phyloP scores from a whole-genome alignment of 2,797 vertebrate genomes.

The Streptopelia turtur region DNA sequence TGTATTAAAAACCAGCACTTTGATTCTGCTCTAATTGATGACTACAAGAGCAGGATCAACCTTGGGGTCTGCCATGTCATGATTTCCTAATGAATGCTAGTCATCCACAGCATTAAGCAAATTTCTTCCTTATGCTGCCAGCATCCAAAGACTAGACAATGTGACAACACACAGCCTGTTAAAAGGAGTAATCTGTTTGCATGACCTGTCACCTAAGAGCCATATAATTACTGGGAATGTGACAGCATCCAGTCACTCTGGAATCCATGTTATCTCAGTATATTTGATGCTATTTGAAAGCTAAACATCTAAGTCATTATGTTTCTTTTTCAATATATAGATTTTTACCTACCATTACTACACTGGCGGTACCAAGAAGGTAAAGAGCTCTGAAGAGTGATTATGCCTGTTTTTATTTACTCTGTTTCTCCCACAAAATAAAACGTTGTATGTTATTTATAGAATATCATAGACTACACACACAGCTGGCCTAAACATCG shows the following conservation, averaged over 20 bases:
- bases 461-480: neutral
- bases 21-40: neutral
- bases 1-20: neutral
- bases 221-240: neutral
- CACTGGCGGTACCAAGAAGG: neutral
- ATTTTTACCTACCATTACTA: neutral
- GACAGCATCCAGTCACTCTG: neutral
- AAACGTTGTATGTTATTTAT: neutral
- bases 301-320: neutral
- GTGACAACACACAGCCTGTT: neutral
- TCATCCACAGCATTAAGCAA: neutral
- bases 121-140: neutral
- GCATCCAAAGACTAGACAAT: neutral
- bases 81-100: neutral
- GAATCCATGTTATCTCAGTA: neutral
- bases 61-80: neutral
- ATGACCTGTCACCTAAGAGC: neutral
- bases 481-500: neutral
- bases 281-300: neutral
- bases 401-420: neutral
- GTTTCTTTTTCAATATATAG: neutral
- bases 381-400: neutral
- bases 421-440: neutral
- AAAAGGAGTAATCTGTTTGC: neutral
- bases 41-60: neutral